Percentiles rank a stretch among this genome's conserved stretches.
Evolutionary conservation across 2,888 invertebrate genomes (phyloP).

Genomic region (Chloromyia formosa): DNA sequence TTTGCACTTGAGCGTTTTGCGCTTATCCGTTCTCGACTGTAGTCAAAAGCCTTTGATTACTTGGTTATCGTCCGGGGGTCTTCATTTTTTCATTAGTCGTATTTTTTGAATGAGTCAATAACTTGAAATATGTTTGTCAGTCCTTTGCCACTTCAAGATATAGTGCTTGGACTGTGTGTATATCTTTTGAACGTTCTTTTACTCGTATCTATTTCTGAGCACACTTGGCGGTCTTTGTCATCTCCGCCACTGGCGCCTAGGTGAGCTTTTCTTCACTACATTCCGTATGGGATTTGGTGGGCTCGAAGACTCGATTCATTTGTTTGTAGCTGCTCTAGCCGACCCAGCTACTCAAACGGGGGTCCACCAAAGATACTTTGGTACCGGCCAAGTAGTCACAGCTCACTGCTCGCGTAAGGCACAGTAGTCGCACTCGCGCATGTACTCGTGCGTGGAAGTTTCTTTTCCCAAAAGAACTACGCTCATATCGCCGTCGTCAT

Average conservation of each 20-base stretch:
- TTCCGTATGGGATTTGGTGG: background rate
- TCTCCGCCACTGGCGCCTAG: constrained; percentile 30
- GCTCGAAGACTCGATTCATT: background rate
- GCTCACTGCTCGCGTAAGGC: background rate
- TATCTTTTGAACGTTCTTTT: too few relatives aligned
- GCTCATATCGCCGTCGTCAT: constrained; percentile 12
- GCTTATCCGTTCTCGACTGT: too few relatives aligned
- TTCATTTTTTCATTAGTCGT: too few relatives aligned
- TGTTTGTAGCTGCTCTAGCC: background rate
- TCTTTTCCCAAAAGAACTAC: constrained; percentile 2
- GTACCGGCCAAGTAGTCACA: background rate
- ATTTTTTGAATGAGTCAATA: too few relatives aligned
- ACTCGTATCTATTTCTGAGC: background rate
- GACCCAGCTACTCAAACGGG: background rate
- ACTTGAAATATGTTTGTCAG: too few relatives aligned
- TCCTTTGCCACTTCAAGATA: too few relatives aligned
- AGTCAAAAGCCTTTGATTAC: too few relatives aligned
- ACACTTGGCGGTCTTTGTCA: background rate
- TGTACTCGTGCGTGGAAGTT: constrained; percentile 32
- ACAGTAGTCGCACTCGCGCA: constrained; percentile 35
- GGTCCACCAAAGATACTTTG: constrained; percentile 29
- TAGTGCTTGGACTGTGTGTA: too few relatives aligned
- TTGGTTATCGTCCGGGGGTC: too few relatives aligned
- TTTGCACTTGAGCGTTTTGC: too few relatives aligned
- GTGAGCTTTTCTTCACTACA: constrained; percentile 19